Evolutionary conservation across 2,113 vertebrate species (phyloP).

Genomic region (Zapornia atra): DNA sequence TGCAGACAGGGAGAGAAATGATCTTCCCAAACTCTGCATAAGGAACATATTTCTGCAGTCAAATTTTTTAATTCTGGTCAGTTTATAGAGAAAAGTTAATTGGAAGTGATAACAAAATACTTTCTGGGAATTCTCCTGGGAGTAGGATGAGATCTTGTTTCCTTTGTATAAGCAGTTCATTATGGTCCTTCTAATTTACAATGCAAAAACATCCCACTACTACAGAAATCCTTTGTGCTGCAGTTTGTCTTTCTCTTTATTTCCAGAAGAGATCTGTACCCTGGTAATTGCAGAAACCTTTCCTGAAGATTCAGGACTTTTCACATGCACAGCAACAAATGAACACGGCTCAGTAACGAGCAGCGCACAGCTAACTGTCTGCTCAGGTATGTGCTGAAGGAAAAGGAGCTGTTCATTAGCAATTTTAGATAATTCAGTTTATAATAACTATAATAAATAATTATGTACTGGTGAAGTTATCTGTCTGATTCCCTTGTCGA

Average conservation of each 20-base stretch:
- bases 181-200: background rate
- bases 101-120: background rate
- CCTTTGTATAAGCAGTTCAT: background rate
- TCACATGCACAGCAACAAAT: conserved; percentile 89
- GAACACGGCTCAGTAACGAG: conserved; percentile 85
- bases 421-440: background rate
- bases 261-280: conserved; percentile 96
- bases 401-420: background rate
- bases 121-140: background rate
- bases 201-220: background rate
- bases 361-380: conserved; percentile 84
- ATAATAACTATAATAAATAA: no score
- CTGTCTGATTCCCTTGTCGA: background rate
- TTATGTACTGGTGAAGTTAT: background rate
- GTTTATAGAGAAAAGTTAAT: background rate
- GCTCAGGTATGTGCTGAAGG: conserved; percentile 78
- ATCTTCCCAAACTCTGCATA: background rate
- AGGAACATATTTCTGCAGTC: background rate
- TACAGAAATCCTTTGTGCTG: background rate
- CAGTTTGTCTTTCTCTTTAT: background rate
- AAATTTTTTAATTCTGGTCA: background rate
- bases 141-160: background rate
- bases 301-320: conserved; percentile 92
- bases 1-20: background rate
- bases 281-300: conserved; percentile 96